Evolutionary conservation across 2,888 invertebrate species (phyloP), one percentile per base, ranked within the genome.

Genomic region (Rapana venosa): DNA sequence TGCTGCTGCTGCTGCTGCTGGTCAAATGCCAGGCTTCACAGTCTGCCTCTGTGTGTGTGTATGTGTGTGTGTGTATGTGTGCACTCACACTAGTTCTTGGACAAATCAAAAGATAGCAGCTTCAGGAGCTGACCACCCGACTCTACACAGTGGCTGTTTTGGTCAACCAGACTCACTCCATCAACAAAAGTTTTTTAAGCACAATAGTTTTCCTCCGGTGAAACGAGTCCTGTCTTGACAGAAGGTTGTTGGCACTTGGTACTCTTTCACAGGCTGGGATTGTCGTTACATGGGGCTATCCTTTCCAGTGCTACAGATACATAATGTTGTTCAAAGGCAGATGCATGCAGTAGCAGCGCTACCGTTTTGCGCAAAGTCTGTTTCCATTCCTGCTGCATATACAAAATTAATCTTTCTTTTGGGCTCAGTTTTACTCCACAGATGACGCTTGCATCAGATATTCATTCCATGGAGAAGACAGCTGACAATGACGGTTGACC

Each of bases 51-150:
- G 32, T 15, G 74, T 74, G 74, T 74, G 74, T 74, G 74, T 74
- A n/a, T 74, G 74, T 74, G 74, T 74, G 74, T 74, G 74, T 74
- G 74, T 74, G 74, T 74, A n/a, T 74, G 74, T 74, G 13, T 26
- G 26, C 1, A 15, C 35, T 35, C 26, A 32, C 35, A 35, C 17
- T 17, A 20, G 17, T 36, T 17, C 35, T 35, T 36, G 20, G 20
- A 32, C 79, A 32, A 47, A 2, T 47, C 47, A 47, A 8, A 47
- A 2, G 47, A 47, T 47, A 8, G 47, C 47, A 47, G 47, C 47
- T 30, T 30, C 79, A 32, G 20, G 17, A 1, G 20, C 17, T 13
- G 32, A 0, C 32, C 6, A 32, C 35, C 1, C 0, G 17, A 32
- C 79, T 17, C 36, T 20, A 17, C 35, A 79, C 20, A 32, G 5